These are phyloP conservation scores for Conus betulinus DNA, from an alignment of 1,140 invertebrate species.

Conservation along the genomic window DNA sequence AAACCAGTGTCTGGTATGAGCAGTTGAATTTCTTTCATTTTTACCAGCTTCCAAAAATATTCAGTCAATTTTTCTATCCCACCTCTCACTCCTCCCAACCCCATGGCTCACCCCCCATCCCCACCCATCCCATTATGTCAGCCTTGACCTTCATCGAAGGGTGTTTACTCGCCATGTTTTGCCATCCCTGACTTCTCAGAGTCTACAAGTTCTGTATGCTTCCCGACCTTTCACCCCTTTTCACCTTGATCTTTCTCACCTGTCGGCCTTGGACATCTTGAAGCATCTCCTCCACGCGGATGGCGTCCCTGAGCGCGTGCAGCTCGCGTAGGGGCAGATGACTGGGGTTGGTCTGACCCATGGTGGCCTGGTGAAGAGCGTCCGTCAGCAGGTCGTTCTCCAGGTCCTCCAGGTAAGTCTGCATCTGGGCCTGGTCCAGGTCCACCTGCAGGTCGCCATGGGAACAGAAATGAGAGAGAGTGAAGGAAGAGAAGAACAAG, in stretches of 20 bases:
- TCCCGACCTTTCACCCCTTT: neutral
- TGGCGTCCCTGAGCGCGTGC: conserved; percentile 54
- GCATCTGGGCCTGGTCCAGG: conserved; percentile 46
- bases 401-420: conserved; percentile 54
- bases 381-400: conserved; percentile 62
- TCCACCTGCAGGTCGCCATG: conserved; percentile 26
- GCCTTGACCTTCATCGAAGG: no score
- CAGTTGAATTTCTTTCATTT: no score
- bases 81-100: no score
- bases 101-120: no score
- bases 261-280: conserved; percentile 37
- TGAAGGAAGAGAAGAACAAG: conserved; percentile 38
- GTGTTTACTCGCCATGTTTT: no score
- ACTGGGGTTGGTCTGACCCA: conserved; percentile 46
- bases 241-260: neutral
- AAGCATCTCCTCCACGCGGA: conserved; percentile 55
- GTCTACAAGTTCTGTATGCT: neutral
- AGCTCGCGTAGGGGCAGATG: conserved; percentile 51
- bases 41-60: no score
- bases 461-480: conserved; percentile 29
- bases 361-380: conserved; percentile 59
- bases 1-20: no score
- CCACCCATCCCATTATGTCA: no score
- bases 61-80: no score
- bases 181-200: no score